These are phyloP conservation scores for Brachyptera risi DNA, from an alignment of 2,888 invertebrate genomes.

Conservation along the genomic window DNA sequence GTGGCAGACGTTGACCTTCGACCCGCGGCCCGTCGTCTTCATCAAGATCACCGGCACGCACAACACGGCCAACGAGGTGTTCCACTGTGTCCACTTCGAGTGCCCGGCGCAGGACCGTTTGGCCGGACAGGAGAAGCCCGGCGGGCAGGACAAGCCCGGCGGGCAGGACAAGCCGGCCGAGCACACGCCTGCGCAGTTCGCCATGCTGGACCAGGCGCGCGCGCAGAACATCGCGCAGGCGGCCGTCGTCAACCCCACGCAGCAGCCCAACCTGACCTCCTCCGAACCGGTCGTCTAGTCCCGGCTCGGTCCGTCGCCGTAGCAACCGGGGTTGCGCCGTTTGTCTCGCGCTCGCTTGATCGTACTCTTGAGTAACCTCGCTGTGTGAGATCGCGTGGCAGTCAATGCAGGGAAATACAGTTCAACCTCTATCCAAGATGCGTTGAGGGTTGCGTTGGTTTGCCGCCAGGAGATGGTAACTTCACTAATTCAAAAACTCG, in stretches of 20 bases:
- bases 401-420: no score
- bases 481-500: no score
- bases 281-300: no score
- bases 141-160: background rate
- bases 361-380: no score
- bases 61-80: conserved; percentile 97
- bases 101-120: conserved; percentile 78
- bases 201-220: background rate
- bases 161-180: background rate
- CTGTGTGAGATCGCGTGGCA: no score
- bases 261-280: background rate
- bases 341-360: no score
- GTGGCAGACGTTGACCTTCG: conserved; percentile 90
- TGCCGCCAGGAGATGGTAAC: no score
- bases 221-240: background rate
- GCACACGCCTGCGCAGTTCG: background rate
- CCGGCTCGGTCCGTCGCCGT: no score
- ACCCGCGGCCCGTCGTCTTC: conserved; percentile 82
- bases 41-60: conserved; percentile 93
- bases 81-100: conserved; percentile 97
- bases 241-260: background rate
- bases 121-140: no score
- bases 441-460: no score
- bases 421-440: no score
- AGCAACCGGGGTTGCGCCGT: no score